These are phyloP conservation scores for Eudasyphora cyanicolor DNA, from an alignment of 2,888 invertebrate species.

Conservation along the genomic window DNA sequence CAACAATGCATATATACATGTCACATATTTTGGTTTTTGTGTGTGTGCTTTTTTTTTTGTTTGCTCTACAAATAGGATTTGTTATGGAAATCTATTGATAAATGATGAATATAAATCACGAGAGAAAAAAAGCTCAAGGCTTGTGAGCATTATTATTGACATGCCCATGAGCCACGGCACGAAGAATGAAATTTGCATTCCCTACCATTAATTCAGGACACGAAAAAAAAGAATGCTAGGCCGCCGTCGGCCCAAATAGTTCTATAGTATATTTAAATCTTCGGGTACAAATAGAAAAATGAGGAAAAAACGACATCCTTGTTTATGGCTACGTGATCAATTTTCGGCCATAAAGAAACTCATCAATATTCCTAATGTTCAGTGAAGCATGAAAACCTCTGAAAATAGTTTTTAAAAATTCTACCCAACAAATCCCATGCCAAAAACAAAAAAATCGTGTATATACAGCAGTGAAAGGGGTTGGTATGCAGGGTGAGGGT, in stretches of 20 bases:
- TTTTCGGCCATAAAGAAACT: conserved; percentile 20
- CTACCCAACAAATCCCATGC: background rate
- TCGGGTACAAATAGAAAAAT: background rate
- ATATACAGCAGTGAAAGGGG: background rate
- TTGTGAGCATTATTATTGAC: background rate
- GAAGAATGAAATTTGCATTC: background rate
- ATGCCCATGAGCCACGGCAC: background rate
- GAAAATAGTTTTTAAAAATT: conserved; percentile 31
- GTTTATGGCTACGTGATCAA: conserved; percentile 2
- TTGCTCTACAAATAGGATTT: background rate
- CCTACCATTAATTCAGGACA: background rate
- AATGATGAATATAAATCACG: conserved; percentile 13
- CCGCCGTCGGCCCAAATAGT: background rate
- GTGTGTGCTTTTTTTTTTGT: background rate
- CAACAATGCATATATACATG: too few relatives aligned
- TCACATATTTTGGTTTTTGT: too few relatives aligned
- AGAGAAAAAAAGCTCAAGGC: background rate
- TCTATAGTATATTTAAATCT: background rate
- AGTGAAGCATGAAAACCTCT: conserved; percentile 20
- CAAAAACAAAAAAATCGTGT: background rate
- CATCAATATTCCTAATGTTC: conserved; percentile 37
- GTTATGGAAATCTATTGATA: background rate
- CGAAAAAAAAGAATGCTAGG: background rate
- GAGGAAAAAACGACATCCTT: background rate
- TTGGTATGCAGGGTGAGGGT: background rate